phyloP scores from a whole-genome alignment of 2,888 invertebrate genomes.

The Pherbina coryleti region DNA sequence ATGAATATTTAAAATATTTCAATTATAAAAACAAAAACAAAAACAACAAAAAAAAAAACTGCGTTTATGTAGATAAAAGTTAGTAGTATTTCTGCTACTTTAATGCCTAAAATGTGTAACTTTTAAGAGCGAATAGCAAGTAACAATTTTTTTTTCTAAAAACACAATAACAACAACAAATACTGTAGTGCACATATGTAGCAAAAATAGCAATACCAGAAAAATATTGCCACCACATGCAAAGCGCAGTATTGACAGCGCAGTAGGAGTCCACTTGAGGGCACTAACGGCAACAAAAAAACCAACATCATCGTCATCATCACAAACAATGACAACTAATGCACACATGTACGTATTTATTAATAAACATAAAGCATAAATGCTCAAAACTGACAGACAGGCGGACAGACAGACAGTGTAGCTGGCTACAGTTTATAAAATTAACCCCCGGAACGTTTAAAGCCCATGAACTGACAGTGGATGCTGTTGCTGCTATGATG shows the following conservation, averaged over 20 bases:
- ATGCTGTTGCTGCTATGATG: no score
- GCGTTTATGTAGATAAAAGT: no score
- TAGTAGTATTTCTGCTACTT: no score
- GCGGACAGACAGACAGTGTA: not conserved
- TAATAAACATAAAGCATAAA: not conserved
- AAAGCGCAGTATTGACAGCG: conserved; percentile 20
- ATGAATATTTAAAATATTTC: no score
- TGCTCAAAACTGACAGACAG: not conserved
- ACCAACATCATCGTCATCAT: not conserved
- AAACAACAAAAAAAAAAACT: no score
- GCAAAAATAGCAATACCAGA: conserved; percentile 4
- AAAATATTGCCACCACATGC: conserved; percentile 31
- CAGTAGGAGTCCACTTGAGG: conserved; percentile 30
- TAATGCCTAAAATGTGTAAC: no score
- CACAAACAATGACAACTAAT: not conserved
- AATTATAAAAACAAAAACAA: no score
- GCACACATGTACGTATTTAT: conserved; percentile 10
- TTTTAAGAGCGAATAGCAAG: no score
- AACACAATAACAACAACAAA: not conserved
- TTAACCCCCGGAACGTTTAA: not conserved
- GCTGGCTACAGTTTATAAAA: not conserved
- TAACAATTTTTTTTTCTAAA: not conserved
- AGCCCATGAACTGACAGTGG: not conserved
- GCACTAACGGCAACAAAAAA: not conserved
- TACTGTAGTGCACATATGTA: not conserved